Evolutionary conservation across 2,797 vertebrate genomes (phyloP).

Genomic region (Xenops minutus): DNA sequence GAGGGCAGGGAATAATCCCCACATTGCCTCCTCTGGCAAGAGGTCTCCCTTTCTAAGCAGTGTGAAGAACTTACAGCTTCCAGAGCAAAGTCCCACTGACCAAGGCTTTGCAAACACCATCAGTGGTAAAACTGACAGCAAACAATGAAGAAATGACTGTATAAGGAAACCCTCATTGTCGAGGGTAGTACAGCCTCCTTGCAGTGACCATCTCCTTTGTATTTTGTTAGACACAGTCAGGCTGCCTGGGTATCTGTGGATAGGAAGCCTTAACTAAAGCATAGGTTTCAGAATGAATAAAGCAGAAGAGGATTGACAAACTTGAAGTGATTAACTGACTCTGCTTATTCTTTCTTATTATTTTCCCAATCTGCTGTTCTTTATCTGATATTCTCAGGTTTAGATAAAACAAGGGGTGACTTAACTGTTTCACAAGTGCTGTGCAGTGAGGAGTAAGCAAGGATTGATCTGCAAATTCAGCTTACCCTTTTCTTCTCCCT

Average conservation of each 20-base stretch:
- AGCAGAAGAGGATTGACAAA: not conserved
- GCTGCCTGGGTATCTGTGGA: not conserved
- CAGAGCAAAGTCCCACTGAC: not conserved
- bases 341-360: not conserved
- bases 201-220: not conserved
- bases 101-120: not conserved
- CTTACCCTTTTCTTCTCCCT: not conserved
- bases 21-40: not conserved
- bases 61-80: not conserved
- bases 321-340: not conserved
- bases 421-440: not conserved
- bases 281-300: not conserved
- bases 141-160: not conserved
- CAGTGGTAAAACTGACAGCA: not conserved
- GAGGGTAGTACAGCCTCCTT: not conserved
- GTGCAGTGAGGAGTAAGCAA: not conserved
- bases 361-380: not conserved
- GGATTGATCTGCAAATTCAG: not conserved
- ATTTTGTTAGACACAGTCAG: not conserved
- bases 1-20: not conserved
- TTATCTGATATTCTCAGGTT: not conserved
- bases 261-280: not conserved
- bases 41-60: not conserved
- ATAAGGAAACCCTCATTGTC: not conserved
- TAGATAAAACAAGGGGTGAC: not conserved